Conservation (phyloP, 2,113 vertebrate genomes). For the Oreochromis niloticus region DNA sequence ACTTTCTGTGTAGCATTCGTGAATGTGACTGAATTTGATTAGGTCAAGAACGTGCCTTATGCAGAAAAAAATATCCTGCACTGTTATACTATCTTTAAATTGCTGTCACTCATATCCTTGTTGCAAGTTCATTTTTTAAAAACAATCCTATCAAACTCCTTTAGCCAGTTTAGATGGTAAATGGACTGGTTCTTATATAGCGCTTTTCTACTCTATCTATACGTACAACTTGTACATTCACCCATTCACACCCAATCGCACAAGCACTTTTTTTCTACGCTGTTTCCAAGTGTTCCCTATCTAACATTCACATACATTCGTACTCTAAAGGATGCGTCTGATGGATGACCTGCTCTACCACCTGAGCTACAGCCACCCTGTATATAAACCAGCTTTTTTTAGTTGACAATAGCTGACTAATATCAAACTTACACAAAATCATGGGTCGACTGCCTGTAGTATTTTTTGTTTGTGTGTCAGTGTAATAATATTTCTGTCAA, state of each 20-base stretch:
- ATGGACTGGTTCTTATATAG: neutral
- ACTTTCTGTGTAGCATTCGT: neutral
- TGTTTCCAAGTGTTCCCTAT: neutral
- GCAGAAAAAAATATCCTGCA: neutral
- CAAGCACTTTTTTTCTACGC: neutral
- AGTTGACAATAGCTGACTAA: neutral
- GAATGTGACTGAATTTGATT: neutral
- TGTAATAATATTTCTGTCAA: neutral
- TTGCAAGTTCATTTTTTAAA: neutral
- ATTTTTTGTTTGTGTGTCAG: neutral
- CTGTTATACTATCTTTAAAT: neutral
- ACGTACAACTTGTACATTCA: neutral
- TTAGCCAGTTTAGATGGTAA: neutral
- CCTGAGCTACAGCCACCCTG: neutral
- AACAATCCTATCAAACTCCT: neutral
- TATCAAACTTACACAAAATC: neutral
- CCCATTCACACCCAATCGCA: neutral
- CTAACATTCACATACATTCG: neutral
- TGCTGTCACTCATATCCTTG: neutral
- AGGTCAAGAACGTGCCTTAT: neutral
- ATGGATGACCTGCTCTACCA: neutral
- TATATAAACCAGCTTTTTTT: neutral
- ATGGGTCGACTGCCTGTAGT: neutral
- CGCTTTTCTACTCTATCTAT: neutral
- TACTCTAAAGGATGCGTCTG: neutral